These are phyloP conservation scores for Drosophila algonquin DNA, from an alignment of 2,888 invertebrate species.

Conservation along the genomic window DNA sequence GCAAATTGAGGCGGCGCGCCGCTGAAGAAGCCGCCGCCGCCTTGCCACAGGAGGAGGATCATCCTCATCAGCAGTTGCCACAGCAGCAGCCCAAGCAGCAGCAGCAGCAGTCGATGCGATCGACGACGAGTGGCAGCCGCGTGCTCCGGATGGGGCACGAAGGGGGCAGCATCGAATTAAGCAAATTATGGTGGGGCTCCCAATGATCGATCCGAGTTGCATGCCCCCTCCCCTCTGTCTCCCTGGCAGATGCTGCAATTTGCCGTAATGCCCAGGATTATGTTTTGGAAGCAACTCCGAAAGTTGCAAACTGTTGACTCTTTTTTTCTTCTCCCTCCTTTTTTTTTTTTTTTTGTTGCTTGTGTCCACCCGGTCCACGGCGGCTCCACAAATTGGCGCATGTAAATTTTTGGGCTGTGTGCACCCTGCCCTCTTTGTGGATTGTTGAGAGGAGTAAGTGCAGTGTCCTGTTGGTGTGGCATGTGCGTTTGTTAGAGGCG, in stretches of 20 bases:
- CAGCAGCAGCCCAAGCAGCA: conserved; percentile 1
- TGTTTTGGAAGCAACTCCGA: conserved; percentile 55
- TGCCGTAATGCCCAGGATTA: conserved; percentile 76
- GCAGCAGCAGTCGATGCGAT: conserved; percentile 59
- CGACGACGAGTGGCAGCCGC: conserved; percentile 77
- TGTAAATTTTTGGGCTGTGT: conserved; percentile 65
- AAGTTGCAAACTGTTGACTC: conserved; percentile 70
- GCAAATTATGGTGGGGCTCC: conserved; percentile 77
- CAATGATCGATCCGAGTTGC: conserved; percentile 48
- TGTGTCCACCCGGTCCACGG: conserved; percentile 56
- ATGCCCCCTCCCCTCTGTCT: conserved; percentile 18
- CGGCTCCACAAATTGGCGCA: conserved; percentile 61
- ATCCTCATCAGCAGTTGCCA: conserved; percentile 57
- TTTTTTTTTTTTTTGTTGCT: conserved; percentile 4
- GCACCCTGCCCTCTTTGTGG: conserved; percentile 8
- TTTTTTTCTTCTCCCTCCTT: conserved; percentile 41
- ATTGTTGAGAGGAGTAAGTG: conserved; percentile 10
- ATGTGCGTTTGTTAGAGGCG: conserved; percentile 14
- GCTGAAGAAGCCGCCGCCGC: conserved; percentile 59
- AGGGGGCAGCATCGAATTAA: conserved; percentile 79
- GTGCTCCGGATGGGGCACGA: conserved; percentile 56
- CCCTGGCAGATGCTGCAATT: conserved; percentile 59
- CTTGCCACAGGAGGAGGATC: conserved; percentile 46
- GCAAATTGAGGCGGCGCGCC: conserved; percentile 61
- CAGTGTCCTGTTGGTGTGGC: conserved; percentile 20